These are phyloP conservation scores for Loxodonta africana DNA, from an alignment of 2,113 vertebrate genomes.

Conservation along the genomic window DNA sequence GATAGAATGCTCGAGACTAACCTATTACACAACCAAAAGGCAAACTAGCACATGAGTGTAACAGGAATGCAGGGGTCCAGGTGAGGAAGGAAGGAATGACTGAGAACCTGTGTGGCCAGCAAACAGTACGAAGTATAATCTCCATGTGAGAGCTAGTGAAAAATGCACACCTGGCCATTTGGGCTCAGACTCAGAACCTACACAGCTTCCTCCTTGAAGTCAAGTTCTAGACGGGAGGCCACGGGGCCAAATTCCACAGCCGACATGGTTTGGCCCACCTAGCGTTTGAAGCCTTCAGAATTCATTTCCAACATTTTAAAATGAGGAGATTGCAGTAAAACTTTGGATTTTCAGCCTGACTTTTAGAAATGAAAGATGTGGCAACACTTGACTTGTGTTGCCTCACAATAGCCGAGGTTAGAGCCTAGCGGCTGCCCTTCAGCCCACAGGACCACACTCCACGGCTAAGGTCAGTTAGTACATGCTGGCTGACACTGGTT, in stretches of 20 bases:
- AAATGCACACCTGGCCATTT: not conserved
- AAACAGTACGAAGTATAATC: not conserved
- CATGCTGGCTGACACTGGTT: not conserved
- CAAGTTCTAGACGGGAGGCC: not conserved
- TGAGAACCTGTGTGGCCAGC: not conserved
- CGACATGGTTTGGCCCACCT: not conserved
- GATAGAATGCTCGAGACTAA: not conserved
- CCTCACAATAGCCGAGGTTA: not conserved
- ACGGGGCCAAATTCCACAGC: not conserved
- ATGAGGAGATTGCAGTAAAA: not conserved
- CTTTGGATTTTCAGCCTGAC: not conserved
- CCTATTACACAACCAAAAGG: not conserved
- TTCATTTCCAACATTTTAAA: constrained; percentile 46
- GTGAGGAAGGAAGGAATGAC: not conserved
- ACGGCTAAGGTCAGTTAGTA: not conserved
- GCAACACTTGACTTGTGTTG: not conserved
- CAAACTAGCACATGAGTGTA: not conserved
- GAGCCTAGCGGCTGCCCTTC: not conserved
- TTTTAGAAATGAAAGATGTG: not conserved
- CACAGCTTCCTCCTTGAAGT: not conserved
- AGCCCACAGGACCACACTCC: not conserved
- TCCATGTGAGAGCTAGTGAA: not conserved
- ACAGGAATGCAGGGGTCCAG: not conserved
- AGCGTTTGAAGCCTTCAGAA: not conserved
- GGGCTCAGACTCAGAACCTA: not conserved